Evolutionary conservation across 2,888 invertebrate genomes (phyloP).

Genomic region (Zygogramma bicolorata): DNA sequence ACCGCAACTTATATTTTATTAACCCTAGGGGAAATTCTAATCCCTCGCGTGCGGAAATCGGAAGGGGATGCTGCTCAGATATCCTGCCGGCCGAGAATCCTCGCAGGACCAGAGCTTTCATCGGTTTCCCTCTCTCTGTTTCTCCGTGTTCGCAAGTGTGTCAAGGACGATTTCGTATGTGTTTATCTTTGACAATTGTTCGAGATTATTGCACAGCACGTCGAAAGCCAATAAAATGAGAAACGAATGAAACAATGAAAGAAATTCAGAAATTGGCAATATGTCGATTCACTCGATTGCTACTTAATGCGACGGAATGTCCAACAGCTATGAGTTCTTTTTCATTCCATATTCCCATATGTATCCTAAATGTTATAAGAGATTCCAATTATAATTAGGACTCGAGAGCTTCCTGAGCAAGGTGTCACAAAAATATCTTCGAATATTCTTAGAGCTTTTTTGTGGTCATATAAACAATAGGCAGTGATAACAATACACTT

Average conservation of each 20-base stretch:
- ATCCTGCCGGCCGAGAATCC: background rate
- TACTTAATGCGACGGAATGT: too few species aligned
- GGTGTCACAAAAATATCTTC: too few species aligned
- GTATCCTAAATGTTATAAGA: too few species aligned
- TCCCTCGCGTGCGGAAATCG: background rate
- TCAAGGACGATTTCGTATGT: slow-evolving; percentile 30
- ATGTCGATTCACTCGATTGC: background rate
- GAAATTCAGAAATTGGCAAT: background rate
- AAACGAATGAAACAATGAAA: background rate
- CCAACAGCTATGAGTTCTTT: too few species aligned
- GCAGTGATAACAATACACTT: too few species aligned
- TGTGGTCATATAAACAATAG: too few species aligned
- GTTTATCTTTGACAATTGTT: slow-evolving; percentile 33
- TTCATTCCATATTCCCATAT: too few species aligned
- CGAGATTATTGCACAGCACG: background rate
- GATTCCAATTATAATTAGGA: too few species aligned
- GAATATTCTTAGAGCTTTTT: too few species aligned
- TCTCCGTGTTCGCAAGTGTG: slow-evolving; percentile 17
- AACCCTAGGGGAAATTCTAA: background rate
- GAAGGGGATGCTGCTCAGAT: background rate
- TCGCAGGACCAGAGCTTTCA: slow-evolving; percentile 7
- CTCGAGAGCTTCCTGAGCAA: too few species aligned
- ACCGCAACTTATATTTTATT: too few species aligned
- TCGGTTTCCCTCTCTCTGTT: background rate
- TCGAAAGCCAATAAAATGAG: background rate